Conservation (phyloP, 2,888 invertebrate genomes). For the Meliscaeva auricollis region DNA sequence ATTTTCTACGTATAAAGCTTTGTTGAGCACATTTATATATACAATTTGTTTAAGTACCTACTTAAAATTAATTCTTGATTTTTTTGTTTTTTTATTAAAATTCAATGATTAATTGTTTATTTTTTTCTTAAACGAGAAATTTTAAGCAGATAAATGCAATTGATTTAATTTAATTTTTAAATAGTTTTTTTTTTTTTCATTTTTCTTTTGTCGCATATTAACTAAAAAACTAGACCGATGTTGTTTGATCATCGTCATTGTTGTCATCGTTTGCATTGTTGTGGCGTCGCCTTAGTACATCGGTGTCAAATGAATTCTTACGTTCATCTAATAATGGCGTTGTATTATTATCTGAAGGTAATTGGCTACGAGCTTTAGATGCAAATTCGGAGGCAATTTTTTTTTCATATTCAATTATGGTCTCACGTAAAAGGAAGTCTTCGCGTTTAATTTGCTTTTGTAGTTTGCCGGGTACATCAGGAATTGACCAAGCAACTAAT, state of each 20-base stretch:
- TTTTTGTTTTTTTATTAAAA: slow-evolving; percentile 15
- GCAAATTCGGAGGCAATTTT: slow-evolving; percentile 76
- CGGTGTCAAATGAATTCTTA: slow-evolving; percentile 46
- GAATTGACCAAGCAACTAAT: slow-evolving; percentile 90
- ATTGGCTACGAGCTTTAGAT: slow-evolving; percentile 6
- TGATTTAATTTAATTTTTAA: too few species aligned
- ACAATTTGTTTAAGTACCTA: slow-evolving; percentile 55
- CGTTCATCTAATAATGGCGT: slow-evolving; percentile 32
- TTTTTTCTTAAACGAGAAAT: slow-evolving; percentile 40
- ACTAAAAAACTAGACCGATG: slow-evolving; percentile 77
- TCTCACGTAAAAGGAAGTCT: slow-evolving; percentile 89
- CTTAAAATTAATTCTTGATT: slow-evolving; percentile 20
- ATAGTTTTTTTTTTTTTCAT: not conserved
- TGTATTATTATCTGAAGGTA: slow-evolving; percentile 4
- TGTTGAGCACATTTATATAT: slow-evolving; percentile 67
- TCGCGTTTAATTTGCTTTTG: slow-evolving; percentile 90
- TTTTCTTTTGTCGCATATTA: not conserved
- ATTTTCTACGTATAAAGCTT: slow-evolving; percentile 61
- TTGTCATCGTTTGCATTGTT: slow-evolving; percentile 63
- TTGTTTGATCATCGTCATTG: slow-evolving; percentile 78
- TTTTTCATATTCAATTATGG: slow-evolving; percentile 89
- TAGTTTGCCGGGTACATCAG: slow-evolving; percentile 90
- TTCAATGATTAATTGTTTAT: slow-evolving; percentile 5
- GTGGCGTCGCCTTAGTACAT: slow-evolving; percentile 67
- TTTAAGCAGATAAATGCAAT: slow-evolving; percentile 68